A percentile compares a stretch with the other conserved stretches of the same genome.
These are phyloP conservation scores for Ips nitidus DNA, from an alignment of 1,140 invertebrate species.

Conservation along the genomic window DNA sequence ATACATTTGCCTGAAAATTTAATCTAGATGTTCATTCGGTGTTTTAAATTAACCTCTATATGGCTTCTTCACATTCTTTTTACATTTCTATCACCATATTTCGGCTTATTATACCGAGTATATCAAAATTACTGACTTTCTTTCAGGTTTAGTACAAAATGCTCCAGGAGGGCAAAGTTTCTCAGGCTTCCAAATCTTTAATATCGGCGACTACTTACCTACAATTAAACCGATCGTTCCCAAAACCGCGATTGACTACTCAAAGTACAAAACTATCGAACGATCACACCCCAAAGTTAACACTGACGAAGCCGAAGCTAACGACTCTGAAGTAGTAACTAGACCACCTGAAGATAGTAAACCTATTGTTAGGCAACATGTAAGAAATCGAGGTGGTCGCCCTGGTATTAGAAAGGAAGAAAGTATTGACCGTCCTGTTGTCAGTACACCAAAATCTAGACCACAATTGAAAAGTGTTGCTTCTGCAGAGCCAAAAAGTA, in stretches of 20 bases:
- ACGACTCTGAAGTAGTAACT: background rate
- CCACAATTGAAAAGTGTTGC: background rate
- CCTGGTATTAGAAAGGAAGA: background rate
- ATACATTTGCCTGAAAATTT: too few species aligned
- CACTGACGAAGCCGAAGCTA: conserved; percentile 26
- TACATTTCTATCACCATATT: too few species aligned
- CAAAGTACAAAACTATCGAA: conserved; percentile 51
- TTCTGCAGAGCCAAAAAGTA: background rate
- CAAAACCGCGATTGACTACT: conserved; percentile 46
- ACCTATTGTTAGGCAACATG: background rate
- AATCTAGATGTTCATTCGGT: too few species aligned
- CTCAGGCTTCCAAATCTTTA: conserved; percentile 44
- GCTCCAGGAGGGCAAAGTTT: conserved; percentile 40
- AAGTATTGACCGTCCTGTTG: conserved; percentile 4
- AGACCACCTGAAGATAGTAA: background rate
- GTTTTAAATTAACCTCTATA: too few species aligned
- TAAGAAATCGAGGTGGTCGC: background rate
- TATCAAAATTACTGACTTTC: background rate
- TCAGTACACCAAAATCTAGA: background rate
- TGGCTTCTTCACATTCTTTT: too few species aligned
- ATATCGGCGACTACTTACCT: conserved; percentile 46
- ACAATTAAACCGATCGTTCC: conserved; percentile 45
- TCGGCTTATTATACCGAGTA: too few species aligned
- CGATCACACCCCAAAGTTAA: conserved; percentile 13
- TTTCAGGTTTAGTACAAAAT: conserved; percentile 39